Evolutionary conservation across 2,888 invertebrate genomes (phyloP), one percentile per base, ranked within the genome.

Genomic region (Pristionchus maxplancki): DNA sequence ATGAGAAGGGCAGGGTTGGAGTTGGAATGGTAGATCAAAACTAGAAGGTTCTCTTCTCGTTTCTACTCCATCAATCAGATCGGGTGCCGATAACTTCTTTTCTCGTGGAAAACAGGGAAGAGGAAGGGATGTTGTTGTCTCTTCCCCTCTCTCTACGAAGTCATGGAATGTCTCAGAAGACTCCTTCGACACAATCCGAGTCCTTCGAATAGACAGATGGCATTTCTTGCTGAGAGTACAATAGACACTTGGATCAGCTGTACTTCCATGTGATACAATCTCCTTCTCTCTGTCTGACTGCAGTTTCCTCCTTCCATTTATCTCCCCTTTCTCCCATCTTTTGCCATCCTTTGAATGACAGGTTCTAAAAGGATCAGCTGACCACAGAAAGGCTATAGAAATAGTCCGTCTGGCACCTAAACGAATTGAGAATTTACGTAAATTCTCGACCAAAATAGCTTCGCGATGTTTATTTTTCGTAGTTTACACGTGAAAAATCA

Each of bases 401-500:
- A 31, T 31, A 9, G 71, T 71, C 37, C 15, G 28, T 71, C 71
- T 28, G 28, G 28, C 71, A 20, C 34, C 67, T 11, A 37, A 8
- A 71, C 20, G 11, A 37, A 17, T 53, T 31, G 71, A 17, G 71
- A 71, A 71, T 71, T 71, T 8, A 71, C 37, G 24, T 6, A 9
- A 24, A 37, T n/a, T 34, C 20, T 11, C 6, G 20, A 37, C 71
- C 5, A 71, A 71, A 71, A 71, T 71, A 71, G 71, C 71, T 37
- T 28, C 3, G 37, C 37, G 37, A 2, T 71, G 71, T 71, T 71
- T 71, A 71, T 9, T 24, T 71, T 71, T 71, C 37, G 3, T 4
- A n/a, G 71, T 71, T 71, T 71, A 71, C 71, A 71, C 71, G 71
- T 37, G 71, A 17, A 71, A n/a, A 71, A 71, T 9, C 31, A 13